Conservation (phyloP, 2,888 invertebrate species). For the Drosophila austrosaltans region DNA sequence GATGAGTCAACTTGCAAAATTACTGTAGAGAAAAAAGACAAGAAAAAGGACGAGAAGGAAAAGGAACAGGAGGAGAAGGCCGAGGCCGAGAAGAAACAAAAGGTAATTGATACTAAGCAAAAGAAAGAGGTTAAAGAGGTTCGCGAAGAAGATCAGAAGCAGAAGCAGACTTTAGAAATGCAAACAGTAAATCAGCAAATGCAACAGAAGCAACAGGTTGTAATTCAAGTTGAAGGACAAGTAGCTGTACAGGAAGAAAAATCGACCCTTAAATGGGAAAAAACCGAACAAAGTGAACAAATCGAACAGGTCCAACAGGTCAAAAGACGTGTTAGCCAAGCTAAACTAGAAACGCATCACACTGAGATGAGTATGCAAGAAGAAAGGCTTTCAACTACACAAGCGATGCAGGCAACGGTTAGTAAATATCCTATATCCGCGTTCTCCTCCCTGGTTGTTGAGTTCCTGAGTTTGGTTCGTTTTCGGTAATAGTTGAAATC, state of each 20-base stretch:
- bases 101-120: conserved; percentile 79
- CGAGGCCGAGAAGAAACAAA: conserved; percentile 77
- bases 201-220: conserved; percentile 13
- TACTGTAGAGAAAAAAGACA: conserved; percentile 87
- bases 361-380: conserved; percentile 26
- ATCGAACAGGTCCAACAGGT: conserved; percentile 20
- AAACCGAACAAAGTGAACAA: conserved; percentile 10
- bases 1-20: conserved; percentile 94
- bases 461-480: conserved; percentile 8
- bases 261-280: conserved; percentile 11
- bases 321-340: conserved; percentile 12
- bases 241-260: conserved; percentile 33
- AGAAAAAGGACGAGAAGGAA: conserved; percentile 86
- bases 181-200: conserved; percentile 21
- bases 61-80: conserved; percentile 83
- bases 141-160: conserved; percentile 24
- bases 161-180: conserved; percentile 7
- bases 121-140: conserved; percentile 83
- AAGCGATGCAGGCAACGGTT: conserved; percentile 23
- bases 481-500: conserved; percentile 5
- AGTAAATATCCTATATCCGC: neutral
- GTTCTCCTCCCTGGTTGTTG: neutral
- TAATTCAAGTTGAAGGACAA: conserved; percentile 30
- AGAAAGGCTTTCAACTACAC: conserved; percentile 7
- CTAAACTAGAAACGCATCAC: conserved; percentile 16